These are phyloP conservation scores for Plectrocnemia conspersa DNA, from an alignment of 1,140 invertebrate genomes.

Conservation along the genomic window DNA sequence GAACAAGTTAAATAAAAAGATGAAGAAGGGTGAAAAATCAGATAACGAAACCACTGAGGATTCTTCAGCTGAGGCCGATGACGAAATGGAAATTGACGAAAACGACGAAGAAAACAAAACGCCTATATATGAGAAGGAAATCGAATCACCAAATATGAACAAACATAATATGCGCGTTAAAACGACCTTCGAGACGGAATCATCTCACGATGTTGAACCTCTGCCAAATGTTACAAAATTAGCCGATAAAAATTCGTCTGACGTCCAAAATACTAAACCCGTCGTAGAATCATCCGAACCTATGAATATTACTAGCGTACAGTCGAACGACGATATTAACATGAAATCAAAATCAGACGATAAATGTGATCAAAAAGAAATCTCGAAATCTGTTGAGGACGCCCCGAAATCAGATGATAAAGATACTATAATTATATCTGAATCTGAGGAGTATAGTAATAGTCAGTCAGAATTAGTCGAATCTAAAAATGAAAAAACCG, in stretches of 20 bases:
- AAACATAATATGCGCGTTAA: no score
- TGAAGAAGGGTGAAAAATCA: constrained; percentile 50
- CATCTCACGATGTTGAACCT: no score
- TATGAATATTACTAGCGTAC: no score
- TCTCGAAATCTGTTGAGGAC: neutral
- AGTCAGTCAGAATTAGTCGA: constrained; percentile 29
- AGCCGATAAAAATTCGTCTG: no score
- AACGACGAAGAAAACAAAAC: constrained; percentile 37
- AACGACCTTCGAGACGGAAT: no score
- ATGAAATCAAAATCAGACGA: no score
- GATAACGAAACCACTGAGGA: constrained; percentile 50
- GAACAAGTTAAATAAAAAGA: constrained; percentile 39
- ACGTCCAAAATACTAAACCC: no score
- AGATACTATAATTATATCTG: constrained; percentile 51
- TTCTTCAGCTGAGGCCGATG: constrained; percentile 58
- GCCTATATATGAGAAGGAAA: constrained; percentile 23
- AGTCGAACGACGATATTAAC: no score
- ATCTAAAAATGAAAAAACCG: constrained; percentile 18
- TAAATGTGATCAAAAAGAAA: no score
- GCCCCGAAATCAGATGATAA: constrained; percentile 41
- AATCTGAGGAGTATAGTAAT: constrained; percentile 49
- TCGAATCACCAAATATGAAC: no score
- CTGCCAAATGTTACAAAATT: no score
- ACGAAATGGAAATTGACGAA: constrained; percentile 60
- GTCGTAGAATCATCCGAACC: no score